Conservation (phyloP, 2,797 vertebrate species). For the Bufotes viridis region DNA sequence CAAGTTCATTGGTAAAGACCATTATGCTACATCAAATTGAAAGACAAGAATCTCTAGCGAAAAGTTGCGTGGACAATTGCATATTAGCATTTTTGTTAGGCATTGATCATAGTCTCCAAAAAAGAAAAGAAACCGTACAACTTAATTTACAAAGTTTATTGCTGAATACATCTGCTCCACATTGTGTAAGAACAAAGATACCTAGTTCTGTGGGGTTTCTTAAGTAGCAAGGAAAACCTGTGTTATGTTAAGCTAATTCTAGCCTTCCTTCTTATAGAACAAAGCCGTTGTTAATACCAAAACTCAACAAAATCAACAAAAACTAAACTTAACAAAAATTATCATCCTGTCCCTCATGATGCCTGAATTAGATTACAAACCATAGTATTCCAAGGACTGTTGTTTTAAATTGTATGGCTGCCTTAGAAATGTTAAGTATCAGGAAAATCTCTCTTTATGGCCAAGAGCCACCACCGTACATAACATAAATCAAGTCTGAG, state of each 20-base stretch:
- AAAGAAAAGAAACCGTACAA: background rate
- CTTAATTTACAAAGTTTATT: background rate
- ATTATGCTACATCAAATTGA: too few species aligned
- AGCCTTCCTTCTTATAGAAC: slow-evolving; percentile 7
- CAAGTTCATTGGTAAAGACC: too few species aligned
- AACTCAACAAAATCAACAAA: slow-evolving; percentile 11
- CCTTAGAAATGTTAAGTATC: slow-evolving; percentile 43
- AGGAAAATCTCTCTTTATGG: slow-evolving; percentile 46
- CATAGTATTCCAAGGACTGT: slow-evolving; percentile 39
- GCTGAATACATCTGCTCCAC: background rate
- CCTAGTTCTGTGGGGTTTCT: background rate
- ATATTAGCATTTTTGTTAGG: background rate
- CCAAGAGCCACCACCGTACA: slow-evolving; percentile 39
- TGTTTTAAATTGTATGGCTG: slow-evolving; percentile 39
- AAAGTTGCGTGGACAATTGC: background rate
- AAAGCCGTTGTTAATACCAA: slow-evolving; percentile 27
- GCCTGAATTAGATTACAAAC: slow-evolving; percentile 50
- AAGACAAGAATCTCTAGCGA: too few species aligned
- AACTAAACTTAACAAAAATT: slow-evolving; percentile 22
- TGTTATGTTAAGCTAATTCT: slow-evolving; percentile 18
- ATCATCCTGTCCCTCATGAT: slow-evolving; percentile 36
- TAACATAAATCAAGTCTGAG: slow-evolving; percentile 26
- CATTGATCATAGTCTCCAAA: background rate
- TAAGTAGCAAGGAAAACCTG: slow-evolving; percentile 10
- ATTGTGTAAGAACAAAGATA: background rate